Conservation (phyloP, 2,888 invertebrate genomes). For the Tortrix viridana region DNA sequence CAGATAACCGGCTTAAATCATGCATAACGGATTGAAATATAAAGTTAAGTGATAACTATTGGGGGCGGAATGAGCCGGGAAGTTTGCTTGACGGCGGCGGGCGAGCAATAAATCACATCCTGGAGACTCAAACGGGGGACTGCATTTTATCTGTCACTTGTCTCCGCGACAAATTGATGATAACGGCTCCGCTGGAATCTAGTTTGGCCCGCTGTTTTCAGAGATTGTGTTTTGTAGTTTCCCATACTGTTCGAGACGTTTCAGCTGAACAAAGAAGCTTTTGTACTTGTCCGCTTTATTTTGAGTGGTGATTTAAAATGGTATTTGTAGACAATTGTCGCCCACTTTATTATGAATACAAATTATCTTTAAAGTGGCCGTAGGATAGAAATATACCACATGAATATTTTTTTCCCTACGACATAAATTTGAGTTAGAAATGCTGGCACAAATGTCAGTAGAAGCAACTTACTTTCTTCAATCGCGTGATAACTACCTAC, state of each 20-base stretch:
- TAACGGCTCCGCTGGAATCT: slow-evolving; percentile 50
- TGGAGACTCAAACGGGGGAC: slow-evolving; percentile 50
- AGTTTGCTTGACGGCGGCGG: slow-evolving; percentile 43
- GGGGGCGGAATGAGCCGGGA: slow-evolving; percentile 40
- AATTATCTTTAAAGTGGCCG: too few species aligned
- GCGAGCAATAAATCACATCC: slow-evolving; percentile 61
- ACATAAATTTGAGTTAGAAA: too few species aligned
- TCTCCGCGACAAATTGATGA: slow-evolving; percentile 64
- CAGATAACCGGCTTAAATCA: slow-evolving; percentile 36
- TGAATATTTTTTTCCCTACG: too few species aligned
- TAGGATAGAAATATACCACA: too few species aligned
- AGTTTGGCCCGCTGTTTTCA: slow-evolving; percentile 29
- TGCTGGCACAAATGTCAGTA: too few species aligned
- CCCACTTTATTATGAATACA: too few species aligned
- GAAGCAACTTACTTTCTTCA: too few species aligned
- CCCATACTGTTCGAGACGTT: slow-evolving; percentile 3
- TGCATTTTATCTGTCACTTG: slow-evolving; percentile 71
- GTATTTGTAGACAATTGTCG: too few species aligned
- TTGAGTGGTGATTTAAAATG: too few species aligned
- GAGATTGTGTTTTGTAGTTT: slow-evolving; percentile 28
- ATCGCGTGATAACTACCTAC: too few species aligned
- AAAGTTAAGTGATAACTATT: slow-evolving; percentile 41
- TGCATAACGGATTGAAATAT: slow-evolving; percentile 37
- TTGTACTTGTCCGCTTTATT: too few species aligned
- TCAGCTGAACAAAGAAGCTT: too few species aligned